Base-by-base conservation (phyloP, 2,888 invertebrate genomes). In the Leptopilina drosophilae region DNA sequence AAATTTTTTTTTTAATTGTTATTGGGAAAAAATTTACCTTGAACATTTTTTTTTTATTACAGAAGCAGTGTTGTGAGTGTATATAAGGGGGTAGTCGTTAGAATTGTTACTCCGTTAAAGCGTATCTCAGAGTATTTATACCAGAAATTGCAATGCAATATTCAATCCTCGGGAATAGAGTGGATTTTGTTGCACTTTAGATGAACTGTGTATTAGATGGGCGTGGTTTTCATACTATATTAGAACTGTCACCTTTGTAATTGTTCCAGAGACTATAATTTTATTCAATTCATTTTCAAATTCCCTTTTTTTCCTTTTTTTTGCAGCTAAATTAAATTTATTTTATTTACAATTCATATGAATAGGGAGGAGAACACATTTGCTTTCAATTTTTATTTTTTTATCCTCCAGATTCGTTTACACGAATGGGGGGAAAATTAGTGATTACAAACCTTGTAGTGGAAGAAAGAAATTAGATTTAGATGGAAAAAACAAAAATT, bases 61-160 rank as follows among this genome's bases (percentile, higher is more conserved):
- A 40, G 73, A 14, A 73, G 33, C n/a, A 33, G 33, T 33, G 8
- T 56, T n/a, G 9, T 49, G 49, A 49, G 49, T 49, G 49, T 46
- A 20, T 14, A 40, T 33, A 11, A 53, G 26, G 66, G 69, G 69
- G 69, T 69, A 15, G 69, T 69, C 49, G 69, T 49, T 69, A 49
- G 73, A 73, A 53, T 56, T 73, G 53, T 56, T 73, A 53, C 56
- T 73, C 73, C n/a, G 12, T 56, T 8, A 73, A 62, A 73, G 73
- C 53, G 33, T 73, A 56, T 73, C 69, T 46, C 26, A 9, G 73
- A 33, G 73, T 73, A 73, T 73, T 73, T 73, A 73, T 73, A 73
- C 73, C 53, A 73, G 33, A 73, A 73, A 73, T 73, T 73, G 53
- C 33, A 73, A 56, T 73, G 73, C 73, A 12, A 56, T 69, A 53